Evolutionary conservation across 1,140 invertebrate genomes (phyloP).

Genomic region (Tribolium castaneum): DNA sequence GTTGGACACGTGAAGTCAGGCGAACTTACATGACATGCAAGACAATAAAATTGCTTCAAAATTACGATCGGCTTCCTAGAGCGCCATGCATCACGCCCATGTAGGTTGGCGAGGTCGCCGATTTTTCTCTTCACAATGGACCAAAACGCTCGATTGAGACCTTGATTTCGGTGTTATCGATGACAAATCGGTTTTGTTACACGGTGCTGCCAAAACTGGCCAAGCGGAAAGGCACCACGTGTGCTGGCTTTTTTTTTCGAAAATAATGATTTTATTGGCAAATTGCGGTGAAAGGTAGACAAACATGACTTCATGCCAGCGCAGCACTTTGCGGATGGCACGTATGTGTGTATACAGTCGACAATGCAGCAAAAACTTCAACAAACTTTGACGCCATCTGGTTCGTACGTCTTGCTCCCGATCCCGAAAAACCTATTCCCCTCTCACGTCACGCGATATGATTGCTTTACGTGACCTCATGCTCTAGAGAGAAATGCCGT

Average conservation of each 20-base stretch:
- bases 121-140: neutral
- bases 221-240: neutral
- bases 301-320: neutral
- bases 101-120: slow-evolving; percentile 33
- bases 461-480: slow-evolving; percentile 33
- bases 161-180: slow-evolving; percentile 8
- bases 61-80: slow-evolving; percentile 22
- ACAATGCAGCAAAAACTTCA: slow-evolving; percentile 19
- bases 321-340: slow-evolving; percentile 14
- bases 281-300: slow-evolving; percentile 34
- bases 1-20: slow-evolving; percentile 32
- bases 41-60: slow-evolving; percentile 39
- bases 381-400: neutral
- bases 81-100: slow-evolving; percentile 37
- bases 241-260: neutral
- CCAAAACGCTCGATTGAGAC: neutral
- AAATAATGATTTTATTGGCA: neutral
- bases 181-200: slow-evolving; percentile 4
- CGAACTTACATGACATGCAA: slow-evolving; percentile 29
- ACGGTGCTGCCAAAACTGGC: neutral
- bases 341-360: too few relatives aligned
- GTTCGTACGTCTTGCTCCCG: neutral
- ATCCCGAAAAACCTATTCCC: neutral
- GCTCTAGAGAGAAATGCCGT: slow-evolving; percentile 13
- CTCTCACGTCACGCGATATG: slow-evolving; percentile 26